A percentile compares a stretch with the other conserved stretches of the same genome.
These are phyloP conservation scores for Pluvianellus socialis DNA, from an alignment of 2,113 vertebrate species.

Conservation along the genomic window DNA sequence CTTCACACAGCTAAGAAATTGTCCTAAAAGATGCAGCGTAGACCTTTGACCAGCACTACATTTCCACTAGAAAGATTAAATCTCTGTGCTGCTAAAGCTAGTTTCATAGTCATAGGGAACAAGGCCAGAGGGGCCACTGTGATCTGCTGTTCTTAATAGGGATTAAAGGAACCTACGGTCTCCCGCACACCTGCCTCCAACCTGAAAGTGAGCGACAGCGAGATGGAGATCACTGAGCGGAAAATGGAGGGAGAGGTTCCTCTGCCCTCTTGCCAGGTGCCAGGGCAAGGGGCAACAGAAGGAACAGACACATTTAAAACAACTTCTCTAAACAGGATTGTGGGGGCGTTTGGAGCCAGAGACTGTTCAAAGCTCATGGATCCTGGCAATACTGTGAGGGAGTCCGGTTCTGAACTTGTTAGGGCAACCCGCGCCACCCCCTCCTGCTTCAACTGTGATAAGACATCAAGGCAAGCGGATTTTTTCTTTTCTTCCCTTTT, in stretches of 20 bases:
- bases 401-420: neutral
- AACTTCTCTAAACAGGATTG: neutral
- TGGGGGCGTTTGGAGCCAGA: neutral
- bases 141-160: constrained; percentile 55
- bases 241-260: constrained; percentile 43
- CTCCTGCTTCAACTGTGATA: neutral
- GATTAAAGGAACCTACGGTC: constrained; percentile 43
- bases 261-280: constrained; percentile 42
- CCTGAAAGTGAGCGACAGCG: neutral
- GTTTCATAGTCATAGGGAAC: constrained; percentile 56
- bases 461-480: neutral
- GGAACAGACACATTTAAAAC: neutral
- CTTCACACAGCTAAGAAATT: constrained; percentile 23
- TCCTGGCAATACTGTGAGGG: neutral
- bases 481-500: neutral
- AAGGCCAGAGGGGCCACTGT: constrained; percentile 63
- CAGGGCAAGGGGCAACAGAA: constrained; percentile 27
- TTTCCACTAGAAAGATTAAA: constrained; percentile 66
- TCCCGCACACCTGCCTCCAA: constrained; percentile 18
- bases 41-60: constrained; percentile 30
- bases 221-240: constrained; percentile 46
- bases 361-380: neutral
- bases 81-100: constrained; percentile 43
- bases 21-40: constrained; percentile 12
- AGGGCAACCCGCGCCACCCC: neutral